Conservation (phyloP, 2,888 invertebrate species). For the Danaus chrysippus region DNA sequence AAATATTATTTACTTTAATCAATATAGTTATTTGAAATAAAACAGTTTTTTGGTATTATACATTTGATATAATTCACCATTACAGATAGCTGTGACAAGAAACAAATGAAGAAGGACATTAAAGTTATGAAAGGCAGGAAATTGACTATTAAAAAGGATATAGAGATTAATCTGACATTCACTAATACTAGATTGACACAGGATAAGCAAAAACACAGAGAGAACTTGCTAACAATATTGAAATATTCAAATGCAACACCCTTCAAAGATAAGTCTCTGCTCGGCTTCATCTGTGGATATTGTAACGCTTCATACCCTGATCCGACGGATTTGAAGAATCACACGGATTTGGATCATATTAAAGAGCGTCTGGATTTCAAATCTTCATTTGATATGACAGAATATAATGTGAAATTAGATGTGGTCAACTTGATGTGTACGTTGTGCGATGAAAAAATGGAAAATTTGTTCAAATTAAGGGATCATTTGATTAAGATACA, state of each 20-base stretch:
- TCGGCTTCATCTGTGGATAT: conserved; percentile 60
- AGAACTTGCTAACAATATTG: conserved; percentile 54
- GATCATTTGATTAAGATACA: conserved; percentile 53
- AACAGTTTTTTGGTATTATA: not conserved
- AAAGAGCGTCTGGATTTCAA: conserved; percentile 50
- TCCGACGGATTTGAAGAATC: conserved; percentile 47
- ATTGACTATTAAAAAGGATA: conserved; percentile 37
- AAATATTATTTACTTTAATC: no score
- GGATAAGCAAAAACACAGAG: conserved; percentile 53
- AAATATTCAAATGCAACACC: conserved; percentile 59
- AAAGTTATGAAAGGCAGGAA: conserved; percentile 36
- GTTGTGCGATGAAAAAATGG: conserved; percentile 44
- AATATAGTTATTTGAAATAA: not conserved
- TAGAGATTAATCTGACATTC: conserved; percentile 46
- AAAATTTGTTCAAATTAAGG: conserved; percentile 44
- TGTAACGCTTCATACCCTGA: conserved; percentile 55
- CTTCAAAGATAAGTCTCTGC: conserved; percentile 55
- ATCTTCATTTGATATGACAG: conserved; percentile 47
- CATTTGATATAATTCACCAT: conserved; percentile 14
- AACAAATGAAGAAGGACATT: conserved; percentile 25
- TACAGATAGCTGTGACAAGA: conserved; percentile 44
- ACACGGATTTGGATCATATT: conserved; percentile 44
- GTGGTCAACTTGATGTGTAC: conserved; percentile 47
- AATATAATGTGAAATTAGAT: conserved; percentile 57
- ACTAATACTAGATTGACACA: conserved; percentile 28